Percentiles rank a stretch among this genome's conserved stretches.
Evolutionary conservation across 2,888 invertebrate species (phyloP).

Genomic region (Hylaea fasciaria): DNA sequence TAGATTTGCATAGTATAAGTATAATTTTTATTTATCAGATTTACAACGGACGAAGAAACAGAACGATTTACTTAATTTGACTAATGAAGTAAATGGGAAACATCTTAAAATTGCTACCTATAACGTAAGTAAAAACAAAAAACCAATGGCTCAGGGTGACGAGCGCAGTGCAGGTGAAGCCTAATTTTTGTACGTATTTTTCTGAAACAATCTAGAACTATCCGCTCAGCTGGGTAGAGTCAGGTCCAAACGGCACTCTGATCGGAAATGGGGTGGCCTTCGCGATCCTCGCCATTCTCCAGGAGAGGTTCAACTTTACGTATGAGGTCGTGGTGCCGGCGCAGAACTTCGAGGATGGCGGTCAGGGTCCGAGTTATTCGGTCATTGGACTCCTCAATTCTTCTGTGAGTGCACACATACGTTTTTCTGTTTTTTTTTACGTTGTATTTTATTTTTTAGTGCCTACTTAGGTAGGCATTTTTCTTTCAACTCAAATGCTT

Average conservation of each 20-base stretch:
- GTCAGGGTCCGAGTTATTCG: conserved; percentile 83
- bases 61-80: conserved; percentile 46
- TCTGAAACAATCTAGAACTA: conserved; percentile 78
- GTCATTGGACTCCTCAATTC: conserved; percentile 86
- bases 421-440: too few relatives aligned
- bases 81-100: conserved; percentile 70
- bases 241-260: conserved; percentile 79
- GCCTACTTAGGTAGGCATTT: too few relatives aligned
- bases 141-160: too few relatives aligned
- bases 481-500: too few relatives aligned
- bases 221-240: conserved; percentile 85
- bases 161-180: too few relatives aligned
- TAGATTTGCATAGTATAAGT: too few relatives aligned
- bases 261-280: conserved; percentile 90
- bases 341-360: conserved; percentile 86
- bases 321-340: conserved; percentile 88
- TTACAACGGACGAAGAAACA: conserved; percentile 46
- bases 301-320: conserved; percentile 89
- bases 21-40: conserved; percentile 43
- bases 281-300: conserved; percentile 87
- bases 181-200: too few relatives aligned
- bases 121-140: conserved; percentile 62
- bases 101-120: conserved; percentile 73
- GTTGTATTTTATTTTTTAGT: too few relatives aligned
- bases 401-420: conserved; percentile 83